These are phyloP conservation scores for Phrynocephalus guinanensis DNA, from an alignment of 2,797 vertebrate genomes.

Conservation along the genomic window DNA sequence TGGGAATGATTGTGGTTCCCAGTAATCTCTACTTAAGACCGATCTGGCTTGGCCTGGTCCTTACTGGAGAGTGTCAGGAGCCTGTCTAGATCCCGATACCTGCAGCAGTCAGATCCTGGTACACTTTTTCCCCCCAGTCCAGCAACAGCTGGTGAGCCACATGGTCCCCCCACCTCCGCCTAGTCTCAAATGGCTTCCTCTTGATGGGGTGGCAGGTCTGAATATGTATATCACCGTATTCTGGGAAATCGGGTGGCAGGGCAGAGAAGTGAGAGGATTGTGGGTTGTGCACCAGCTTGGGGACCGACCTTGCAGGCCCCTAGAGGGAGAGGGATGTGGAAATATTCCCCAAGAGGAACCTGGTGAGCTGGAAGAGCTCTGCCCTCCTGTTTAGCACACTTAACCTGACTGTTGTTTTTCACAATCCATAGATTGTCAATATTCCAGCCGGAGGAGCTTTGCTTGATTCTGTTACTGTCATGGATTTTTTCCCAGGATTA, in stretches of 20 bases:
- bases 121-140: background rate
- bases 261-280: background rate
- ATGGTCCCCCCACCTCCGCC: background rate
- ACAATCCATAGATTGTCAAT: slow-evolving; percentile 83
- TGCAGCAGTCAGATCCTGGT: background rate
- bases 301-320: background rate
- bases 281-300: background rate
- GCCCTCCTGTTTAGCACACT: background rate
- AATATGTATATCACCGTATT: background rate
- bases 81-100: no score
- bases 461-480: slow-evolving; percentile 82
- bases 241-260: no score
- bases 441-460: slow-evolving; percentile 86
- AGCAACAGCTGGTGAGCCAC: background rate
- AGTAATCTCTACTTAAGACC: background rate
- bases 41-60: background rate
- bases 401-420: slow-evolving; percentile 51
- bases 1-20: background rate
- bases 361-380: background rate
- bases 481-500: slow-evolving; percentile 94
- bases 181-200: background rate
- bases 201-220: background rate
- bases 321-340: background rate
- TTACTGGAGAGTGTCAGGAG: background rate
- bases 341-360: background rate